Evolutionary conservation across 2,797 vertebrate genomes (phyloP), one percentile per base, ranked within the genome.

Genomic region (Chromobotia macracanthus): DNA sequence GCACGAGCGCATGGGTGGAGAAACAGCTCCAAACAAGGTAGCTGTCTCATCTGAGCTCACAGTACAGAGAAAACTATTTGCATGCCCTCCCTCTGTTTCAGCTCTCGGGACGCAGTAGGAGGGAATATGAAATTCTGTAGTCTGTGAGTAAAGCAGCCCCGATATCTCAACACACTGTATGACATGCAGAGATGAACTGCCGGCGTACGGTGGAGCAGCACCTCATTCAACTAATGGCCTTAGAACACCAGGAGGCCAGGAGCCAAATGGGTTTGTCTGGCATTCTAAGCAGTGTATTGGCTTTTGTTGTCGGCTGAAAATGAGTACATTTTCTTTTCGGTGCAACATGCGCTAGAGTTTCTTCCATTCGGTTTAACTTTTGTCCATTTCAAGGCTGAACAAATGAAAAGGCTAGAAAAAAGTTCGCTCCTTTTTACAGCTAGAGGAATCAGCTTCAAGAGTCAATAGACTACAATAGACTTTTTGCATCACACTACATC

Each of bases 51-150:
- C 87, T 87, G 76, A 87, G 89, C 87, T 81, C 84, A 82, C 84
- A 88, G 86, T 82, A 65, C 79, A 79, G 72, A 83, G 88, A 87
- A 91, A 92, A 93, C 91, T 90, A 90, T 92, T 91, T 92, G 89
- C 87, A 90, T 89, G 90, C 86, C 90, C 90, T 90, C 90, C 89
- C 89, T 90, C 90, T 86, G 88, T 86, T 87, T 85, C 87, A 86
- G 86, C 89, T 90, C 88, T 87, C 84, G 75, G 72, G 86, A 87
- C 87, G 79, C 89, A 90, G 91, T 87, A 83, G 90, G 89, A 82
- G 84, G 82, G 71, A 80, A 55, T 51, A 72, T 75, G 67, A 82
- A 78, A 66, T 61, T 69, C 77, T 82, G 77, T 72, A 68, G 64
- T 75, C 77, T 83, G 72, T 80, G 77, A 85, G 72, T 70, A 76